phyloP scores from a whole-genome alignment of 2,113 vertebrate species.

The Bostrychus sinensis region DNA sequence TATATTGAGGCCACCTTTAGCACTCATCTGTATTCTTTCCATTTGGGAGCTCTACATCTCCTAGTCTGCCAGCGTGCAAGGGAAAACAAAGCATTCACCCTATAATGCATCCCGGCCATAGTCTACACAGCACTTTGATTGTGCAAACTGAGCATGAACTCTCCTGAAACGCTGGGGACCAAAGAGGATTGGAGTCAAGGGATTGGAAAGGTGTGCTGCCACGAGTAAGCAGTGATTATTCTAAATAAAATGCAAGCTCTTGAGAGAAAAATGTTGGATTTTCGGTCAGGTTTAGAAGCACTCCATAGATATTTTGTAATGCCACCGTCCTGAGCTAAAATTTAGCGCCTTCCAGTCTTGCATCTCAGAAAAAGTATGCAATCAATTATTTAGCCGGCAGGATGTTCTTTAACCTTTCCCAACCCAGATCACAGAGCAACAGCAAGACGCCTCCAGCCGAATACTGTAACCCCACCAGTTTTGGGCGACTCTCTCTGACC shows the following conservation, averaged over 20 bases:
- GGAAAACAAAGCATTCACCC: conserved; percentile 66
- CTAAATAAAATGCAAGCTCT: conserved; percentile 8
- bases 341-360: conserved; percentile 25
- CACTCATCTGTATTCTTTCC: conserved; percentile 61
- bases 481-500: not conserved
- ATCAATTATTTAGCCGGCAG: conserved; percentile 51
- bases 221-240: conserved; percentile 35
- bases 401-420: conserved; percentile 49
- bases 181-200: conserved; percentile 39
- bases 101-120: conserved; percentile 60
- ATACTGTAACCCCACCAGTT: conserved; percentile 15
- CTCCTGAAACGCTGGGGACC: conserved; percentile 30
- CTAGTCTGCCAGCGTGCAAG: conserved; percentile 42
- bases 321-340: not conserved
- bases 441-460: conserved; percentile 32
- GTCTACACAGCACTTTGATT: conserved; percentile 60
- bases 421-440: conserved; percentile 29
- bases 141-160: conserved; percentile 42
- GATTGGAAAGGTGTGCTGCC: conserved; percentile 20
- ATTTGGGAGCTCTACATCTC: conserved; percentile 53
- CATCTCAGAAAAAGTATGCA: conserved; percentile 14
- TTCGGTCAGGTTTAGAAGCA: not conserved
- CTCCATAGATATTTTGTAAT: not conserved
- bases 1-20: conserved; percentile 28
- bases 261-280: not conserved